Conservation (phyloP, 2,113 vertebrate species). For the Vidua chalybeata region DNA sequence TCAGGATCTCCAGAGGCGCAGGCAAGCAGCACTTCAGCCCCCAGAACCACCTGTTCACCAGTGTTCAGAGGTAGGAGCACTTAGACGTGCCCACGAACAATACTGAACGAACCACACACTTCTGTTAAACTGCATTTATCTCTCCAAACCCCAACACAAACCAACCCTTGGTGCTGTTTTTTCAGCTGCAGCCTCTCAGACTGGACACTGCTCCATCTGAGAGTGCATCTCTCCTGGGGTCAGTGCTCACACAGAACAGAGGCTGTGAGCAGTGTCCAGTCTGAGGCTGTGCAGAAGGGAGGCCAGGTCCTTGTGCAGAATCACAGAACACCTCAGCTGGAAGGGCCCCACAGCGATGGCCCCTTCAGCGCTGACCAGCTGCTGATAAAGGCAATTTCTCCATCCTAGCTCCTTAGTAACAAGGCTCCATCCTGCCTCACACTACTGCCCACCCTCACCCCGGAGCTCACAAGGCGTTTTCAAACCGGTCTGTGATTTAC, state of each 20-base stretch:
- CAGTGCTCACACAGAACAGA: not conserved
- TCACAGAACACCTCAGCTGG: not conserved
- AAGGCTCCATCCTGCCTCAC: not conserved
- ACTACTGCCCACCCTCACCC: not conserved
- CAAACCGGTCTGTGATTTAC: not conserved
- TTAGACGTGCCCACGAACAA: not conserved
- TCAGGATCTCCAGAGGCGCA: not conserved
- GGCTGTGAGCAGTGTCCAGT: too few species aligned
- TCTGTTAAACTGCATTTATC: not conserved
- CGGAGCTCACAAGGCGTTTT: not conserved
- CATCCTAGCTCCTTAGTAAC: not conserved
- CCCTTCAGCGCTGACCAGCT: not conserved
- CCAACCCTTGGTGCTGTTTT: not conserved
- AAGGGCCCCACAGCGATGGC: rapidly evolving
- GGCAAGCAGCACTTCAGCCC: not conserved
- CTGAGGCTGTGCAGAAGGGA: not conserved
- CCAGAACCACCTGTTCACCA: not conserved
- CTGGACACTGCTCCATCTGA: not conserved
- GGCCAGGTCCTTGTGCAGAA: not conserved
- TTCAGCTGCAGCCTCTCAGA: not conserved
- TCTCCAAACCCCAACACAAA: not conserved
- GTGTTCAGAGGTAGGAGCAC: not conserved
- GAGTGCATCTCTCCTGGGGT: not conserved
- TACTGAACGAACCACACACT: not conserved
- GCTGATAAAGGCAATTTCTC: not conserved